Evolutionary conservation across 92 coral and sea anemone genomes (phyloP), one percentile per base, ranked within the genome.

Genomic region (Plumapathes pennacea): DNA sequence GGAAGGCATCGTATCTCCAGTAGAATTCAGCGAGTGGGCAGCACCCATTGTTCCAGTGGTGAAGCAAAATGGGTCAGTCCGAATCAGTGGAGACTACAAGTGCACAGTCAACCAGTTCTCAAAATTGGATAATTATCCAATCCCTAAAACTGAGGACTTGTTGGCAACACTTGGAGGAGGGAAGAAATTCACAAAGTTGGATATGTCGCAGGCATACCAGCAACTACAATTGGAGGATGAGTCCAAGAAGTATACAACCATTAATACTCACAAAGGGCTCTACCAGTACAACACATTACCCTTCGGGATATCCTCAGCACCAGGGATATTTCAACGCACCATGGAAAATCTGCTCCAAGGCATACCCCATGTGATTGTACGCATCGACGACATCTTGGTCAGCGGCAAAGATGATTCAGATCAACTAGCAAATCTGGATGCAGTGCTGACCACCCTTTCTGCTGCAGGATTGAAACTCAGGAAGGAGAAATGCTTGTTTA

Each of bases 31-130:
- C 5, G 76, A 59, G 0, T 77, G 84, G 51, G 71, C 71, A 14
- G 65, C 71, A n/a, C 84, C 84, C n/a, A 67, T 76, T 6, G 85
- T 78, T 4, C 72, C 85, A 12, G 78, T 69, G 50, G 38, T 26
- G 18, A 72, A 80, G 37, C 47, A 44, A 7, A 45, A 78, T 45
- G 70, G 76, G 11, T 0, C 65, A 5, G 68, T 83, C 9, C 31
- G 81, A n/a, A 57, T 82, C 30, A 76, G 89, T 49, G 83, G 85
- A 0, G 80, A 83, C 50, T 77, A 74, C 38, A 77, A 63, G 18
- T 30, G 25, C 11, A 71, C 90, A 1, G 81, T 65, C 14, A 62
- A 30, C 32, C 31, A 21, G 3, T 15, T 48, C 7, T 48, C 55
- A 19, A 20, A 21, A 17, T 6, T 20, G 38, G 32, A 53, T 40